Conservation (phyloP, 2,797 vertebrate species). For the Xenentodon cancila region DNA sequence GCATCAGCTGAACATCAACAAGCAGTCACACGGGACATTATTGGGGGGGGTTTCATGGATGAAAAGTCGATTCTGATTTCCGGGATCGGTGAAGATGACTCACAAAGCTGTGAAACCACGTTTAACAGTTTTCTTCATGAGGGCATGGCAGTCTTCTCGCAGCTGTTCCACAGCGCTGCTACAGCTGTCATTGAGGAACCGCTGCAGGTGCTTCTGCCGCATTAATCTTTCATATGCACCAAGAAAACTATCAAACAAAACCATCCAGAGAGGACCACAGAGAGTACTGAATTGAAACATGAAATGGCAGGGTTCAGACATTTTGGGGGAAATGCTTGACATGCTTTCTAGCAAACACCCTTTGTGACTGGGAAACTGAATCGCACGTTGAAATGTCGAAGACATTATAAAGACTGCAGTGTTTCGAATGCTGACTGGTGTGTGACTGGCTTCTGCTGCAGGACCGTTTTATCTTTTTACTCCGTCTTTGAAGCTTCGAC, state of each 20-base stretch:
- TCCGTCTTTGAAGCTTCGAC: slow-evolving; percentile 2
- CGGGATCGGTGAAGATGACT: slow-evolving; percentile 55
- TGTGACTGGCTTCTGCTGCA: slow-evolving; percentile 21
- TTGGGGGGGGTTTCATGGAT: slow-evolving; percentile 38
- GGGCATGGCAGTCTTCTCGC: slow-evolving; percentile 60
- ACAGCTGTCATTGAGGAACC: slow-evolving; percentile 78
- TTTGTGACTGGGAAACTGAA: slow-evolving; percentile 37
- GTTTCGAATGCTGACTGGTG: slow-evolving; percentile 23
- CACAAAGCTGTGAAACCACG: slow-evolving; percentile 54
- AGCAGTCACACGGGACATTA: slow-evolving; percentile 4
- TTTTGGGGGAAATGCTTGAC: slow-evolving; percentile 28
- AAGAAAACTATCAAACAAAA: slow-evolving; percentile 74
- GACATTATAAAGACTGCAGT: slow-evolving; percentile 29
- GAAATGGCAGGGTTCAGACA: slow-evolving; percentile 57
- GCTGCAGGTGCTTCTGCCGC: slow-evolving; percentile 77
- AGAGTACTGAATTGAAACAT: slow-evolving; percentile 56
- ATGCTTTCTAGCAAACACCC: slow-evolving; percentile 71
- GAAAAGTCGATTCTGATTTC: slow-evolving; percentile 45
- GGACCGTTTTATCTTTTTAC: slow-evolving; percentile 11
- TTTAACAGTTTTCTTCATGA: slow-evolving; percentile 62
- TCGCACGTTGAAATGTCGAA: slow-evolving; percentile 18
- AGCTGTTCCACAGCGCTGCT: slow-evolving; percentile 69
- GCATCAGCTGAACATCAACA: background rate
- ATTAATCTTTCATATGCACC: slow-evolving; percentile 77
- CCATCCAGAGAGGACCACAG: slow-evolving; percentile 68